Evolutionary conservation across 2,113 vertebrate genomes (phyloP).

Genomic region (Xenopus laevis): DNA sequence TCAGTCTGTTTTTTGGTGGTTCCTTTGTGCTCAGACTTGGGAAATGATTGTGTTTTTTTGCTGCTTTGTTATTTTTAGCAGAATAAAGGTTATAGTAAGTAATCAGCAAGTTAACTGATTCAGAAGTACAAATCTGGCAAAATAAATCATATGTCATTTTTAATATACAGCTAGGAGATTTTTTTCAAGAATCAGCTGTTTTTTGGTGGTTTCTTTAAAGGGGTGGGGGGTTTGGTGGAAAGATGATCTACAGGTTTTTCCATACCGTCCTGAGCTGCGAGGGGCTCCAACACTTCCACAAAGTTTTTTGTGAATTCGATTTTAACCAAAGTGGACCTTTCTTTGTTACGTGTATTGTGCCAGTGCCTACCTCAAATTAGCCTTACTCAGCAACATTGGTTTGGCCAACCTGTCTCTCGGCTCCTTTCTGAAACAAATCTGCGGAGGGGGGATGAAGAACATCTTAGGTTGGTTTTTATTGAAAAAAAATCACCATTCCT

Average conservation of each 20-base stretch:
- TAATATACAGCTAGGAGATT: conserved; percentile 20
- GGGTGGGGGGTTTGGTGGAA: neutral
- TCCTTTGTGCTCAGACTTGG: no score
- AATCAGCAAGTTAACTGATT: conserved; percentile 24
- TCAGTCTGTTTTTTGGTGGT: neutral
- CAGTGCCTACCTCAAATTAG: neutral
- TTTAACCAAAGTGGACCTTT: conserved; percentile 16
- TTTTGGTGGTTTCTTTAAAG: neutral
- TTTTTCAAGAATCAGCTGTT: conserved; percentile 25
- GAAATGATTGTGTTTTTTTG: no score
- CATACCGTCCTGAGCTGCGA: conserved; percentile 4
- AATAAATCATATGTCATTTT: conserved; percentile 39
- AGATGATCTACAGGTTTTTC: neutral
- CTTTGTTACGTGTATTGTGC: neutral
- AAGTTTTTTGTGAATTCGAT: conserved; percentile 9
- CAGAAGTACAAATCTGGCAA: conserved; percentile 33
- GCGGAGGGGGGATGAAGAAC: no score
- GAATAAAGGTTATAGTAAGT: conserved; percentile 8
- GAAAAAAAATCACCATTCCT: no score
- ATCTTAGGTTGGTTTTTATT: no score
- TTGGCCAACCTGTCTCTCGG: neutral
- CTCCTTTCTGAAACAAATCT: neutral
- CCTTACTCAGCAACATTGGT: no score
- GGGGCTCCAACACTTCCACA: conserved; percentile 2
- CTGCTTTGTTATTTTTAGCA: neutral